Evolutionary conservation across 2,888 invertebrate species (phyloP).

Genomic region (Ptilodon capucinus): DNA sequence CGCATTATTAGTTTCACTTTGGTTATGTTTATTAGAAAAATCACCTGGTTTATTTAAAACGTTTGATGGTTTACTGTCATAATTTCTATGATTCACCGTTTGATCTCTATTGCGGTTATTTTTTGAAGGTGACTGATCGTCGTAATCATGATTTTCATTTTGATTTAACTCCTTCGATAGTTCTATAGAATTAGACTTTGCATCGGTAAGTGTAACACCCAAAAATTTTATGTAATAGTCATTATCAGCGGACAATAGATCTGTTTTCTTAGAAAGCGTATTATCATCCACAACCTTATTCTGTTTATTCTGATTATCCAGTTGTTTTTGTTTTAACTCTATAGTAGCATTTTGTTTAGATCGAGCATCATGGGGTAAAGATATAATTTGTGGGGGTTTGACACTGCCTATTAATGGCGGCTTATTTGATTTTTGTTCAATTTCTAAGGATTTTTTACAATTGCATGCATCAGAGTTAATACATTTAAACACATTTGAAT

Average conservation of each 20-base stretch:
- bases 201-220: constrained; percentile 63
- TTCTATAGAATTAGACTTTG: constrained; percentile 7
- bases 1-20: background rate
- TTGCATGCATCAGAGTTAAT: constrained; percentile 35
- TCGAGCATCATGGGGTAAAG: constrained; percentile 3
- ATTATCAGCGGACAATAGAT: constrained; percentile 31
- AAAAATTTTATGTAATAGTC: constrained; percentile 63
- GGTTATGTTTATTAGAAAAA: background rate
- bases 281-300: constrained; percentile 1
- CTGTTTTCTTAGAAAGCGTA: constrained; percentile 21
- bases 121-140: background rate
- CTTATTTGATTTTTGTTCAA: constrained; percentile 13
- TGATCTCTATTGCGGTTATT: background rate
- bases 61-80: background rate
- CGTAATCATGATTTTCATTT: background rate
- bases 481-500: constrained; percentile 30
- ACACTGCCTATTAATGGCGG: constrained; percentile 6
- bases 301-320: constrained; percentile 4
- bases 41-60: background rate
- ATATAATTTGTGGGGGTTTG: constrained; percentile 3
- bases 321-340: constrained; percentile 3
- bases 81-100: background rate
- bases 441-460: constrained; percentile 26
- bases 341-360: constrained; percentile 2
- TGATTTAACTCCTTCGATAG: background rate